phyloP scores from a whole-genome alignment of 1,140 invertebrate species.

The Lineus longissimus region DNA sequence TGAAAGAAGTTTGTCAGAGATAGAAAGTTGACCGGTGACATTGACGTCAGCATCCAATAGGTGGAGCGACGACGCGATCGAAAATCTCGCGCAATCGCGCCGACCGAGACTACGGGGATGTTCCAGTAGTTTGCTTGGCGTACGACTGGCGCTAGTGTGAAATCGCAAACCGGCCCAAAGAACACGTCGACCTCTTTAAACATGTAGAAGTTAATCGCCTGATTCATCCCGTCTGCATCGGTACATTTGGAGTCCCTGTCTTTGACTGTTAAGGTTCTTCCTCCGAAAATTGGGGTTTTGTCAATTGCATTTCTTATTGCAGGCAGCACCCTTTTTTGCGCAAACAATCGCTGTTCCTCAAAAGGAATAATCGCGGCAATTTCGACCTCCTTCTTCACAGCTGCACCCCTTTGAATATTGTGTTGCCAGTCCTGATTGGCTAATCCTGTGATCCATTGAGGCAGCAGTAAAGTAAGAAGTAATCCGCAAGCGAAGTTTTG shows the following conservation, averaged over 20 bases:
- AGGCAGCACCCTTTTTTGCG: conserved; percentile 15
- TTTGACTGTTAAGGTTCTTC: conserved; percentile 17
- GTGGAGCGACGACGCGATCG: conserved; percentile 47
- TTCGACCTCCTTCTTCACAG: neutral
- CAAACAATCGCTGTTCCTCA: neutral
- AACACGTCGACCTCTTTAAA: conserved; percentile 66
- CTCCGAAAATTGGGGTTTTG: conserved; percentile 8
- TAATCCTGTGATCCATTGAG: too few species aligned
- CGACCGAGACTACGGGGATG: conserved; percentile 81
- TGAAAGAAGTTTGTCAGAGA: conserved; percentile 66
- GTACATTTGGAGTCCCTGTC: conserved; percentile 38
- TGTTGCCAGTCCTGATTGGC: too few species aligned
- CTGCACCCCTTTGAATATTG: too few species aligned
- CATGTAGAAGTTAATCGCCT: conserved; percentile 41
- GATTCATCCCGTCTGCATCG: conserved; percentile 34
- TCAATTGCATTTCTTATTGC: conserved; percentile 37
- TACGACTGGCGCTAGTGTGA: conserved; percentile 84
- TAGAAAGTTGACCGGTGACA: conserved; percentile 73
- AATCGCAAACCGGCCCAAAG: conserved; percentile 86
- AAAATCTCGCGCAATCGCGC: conserved; percentile 77
- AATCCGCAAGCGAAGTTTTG: too few species aligned
- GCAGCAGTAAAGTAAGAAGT: too few species aligned
- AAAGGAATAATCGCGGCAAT: neutral
- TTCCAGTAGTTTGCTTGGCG: conserved; percentile 80
- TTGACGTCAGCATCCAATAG: conserved; percentile 75